phyloP scores from a whole-genome alignment of 23 tunicate species.

The Styela clava region DNA sequence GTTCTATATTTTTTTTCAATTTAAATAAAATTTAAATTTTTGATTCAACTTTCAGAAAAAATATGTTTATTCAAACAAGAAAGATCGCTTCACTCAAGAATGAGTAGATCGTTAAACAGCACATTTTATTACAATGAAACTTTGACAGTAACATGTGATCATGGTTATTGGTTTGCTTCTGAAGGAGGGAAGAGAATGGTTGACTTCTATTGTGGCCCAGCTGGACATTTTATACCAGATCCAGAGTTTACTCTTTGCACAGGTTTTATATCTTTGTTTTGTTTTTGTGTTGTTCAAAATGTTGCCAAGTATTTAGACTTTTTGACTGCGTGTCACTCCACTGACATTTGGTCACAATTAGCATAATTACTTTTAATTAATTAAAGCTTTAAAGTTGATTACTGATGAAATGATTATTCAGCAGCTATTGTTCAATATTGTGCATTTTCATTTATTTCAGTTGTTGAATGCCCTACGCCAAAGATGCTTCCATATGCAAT shows the following conservation, averaged over 20 bases:
- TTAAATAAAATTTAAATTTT: too few relatives aligned
- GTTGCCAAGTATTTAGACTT: constrained; percentile 2
- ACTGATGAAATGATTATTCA: too few relatives aligned
- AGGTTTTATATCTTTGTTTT: too few relatives aligned
- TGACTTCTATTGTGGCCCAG: constrained; percentile 35
- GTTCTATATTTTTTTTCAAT: neutral
- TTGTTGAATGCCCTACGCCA: constrained; percentile 47
- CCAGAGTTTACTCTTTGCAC: constrained; percentile 46
- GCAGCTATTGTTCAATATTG: too few relatives aligned
- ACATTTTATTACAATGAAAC: constrained; percentile 35
- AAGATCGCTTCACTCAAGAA: neutral
- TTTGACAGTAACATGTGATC: constrained; percentile 51
- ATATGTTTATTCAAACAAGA: constrained; percentile 4
- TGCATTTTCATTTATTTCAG: too few relatives aligned
- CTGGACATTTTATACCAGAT: constrained; percentile 46
- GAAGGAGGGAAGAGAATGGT: constrained; percentile 33
- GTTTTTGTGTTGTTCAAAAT: too few relatives aligned
- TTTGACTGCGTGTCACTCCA: too few relatives aligned
- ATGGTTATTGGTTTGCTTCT: constrained; percentile 58
- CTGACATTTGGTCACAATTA: too few relatives aligned
- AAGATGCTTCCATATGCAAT: constrained; percentile 26
- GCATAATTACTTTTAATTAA: too few relatives aligned
- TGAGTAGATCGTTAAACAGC: neutral
- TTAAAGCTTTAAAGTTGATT: too few relatives aligned
- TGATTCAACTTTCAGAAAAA: neutral